phyloP scores from a whole-genome alignment of 2,888 invertebrate species.

The Athrips mouffetella region DNA sequence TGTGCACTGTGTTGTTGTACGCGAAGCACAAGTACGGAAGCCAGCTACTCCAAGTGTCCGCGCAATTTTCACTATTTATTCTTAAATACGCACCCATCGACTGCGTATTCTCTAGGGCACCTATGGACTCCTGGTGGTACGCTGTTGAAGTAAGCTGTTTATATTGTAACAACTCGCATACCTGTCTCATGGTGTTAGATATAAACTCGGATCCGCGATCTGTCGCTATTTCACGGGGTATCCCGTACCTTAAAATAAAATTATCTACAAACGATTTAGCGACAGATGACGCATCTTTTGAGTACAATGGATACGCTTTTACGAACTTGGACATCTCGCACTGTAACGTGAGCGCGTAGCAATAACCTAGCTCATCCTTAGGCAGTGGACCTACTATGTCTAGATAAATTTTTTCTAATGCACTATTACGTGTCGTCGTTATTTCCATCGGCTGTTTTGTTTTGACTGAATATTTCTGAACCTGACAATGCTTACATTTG shows the following conservation, averaged over 20 bases:
- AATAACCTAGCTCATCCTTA: conserved; percentile 8
- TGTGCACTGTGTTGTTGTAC: conserved; percentile 7
- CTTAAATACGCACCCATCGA: not conserved
- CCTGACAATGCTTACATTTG: conserved; percentile 21
- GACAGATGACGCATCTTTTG: not conserved
- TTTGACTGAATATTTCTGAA: conserved; percentile 14
- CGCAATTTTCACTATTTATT: not conserved
- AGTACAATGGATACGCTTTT: conserved; percentile 16
- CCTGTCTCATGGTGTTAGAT: conserved; percentile 11
- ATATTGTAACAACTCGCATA: conserved; percentile 6
- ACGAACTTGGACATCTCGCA: conserved; percentile 18
- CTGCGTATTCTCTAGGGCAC: conserved; percentile 3
- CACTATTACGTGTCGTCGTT: conserved; percentile 15
- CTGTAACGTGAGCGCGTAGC: conserved; percentile 15
- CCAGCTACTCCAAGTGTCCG: too few relatives aligned
- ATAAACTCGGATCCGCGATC: conserved; percentile 5
- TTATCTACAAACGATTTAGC: not conserved
- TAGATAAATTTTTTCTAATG: conserved; percentile 19
- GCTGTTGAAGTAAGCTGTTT: not conserved
- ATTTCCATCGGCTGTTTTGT: conserved; percentile 17
- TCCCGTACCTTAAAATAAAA: not conserved
- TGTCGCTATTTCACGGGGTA: not conserved
- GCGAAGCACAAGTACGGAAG: conserved; percentile 8
- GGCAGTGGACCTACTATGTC: conserved; percentile 16
- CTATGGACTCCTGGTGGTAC: conserved; percentile 7